These are phyloP conservation scores for Cherax quadricarinatus DNA, from an alignment of 1,140 invertebrate genomes.

Conservation along the genomic window DNA sequence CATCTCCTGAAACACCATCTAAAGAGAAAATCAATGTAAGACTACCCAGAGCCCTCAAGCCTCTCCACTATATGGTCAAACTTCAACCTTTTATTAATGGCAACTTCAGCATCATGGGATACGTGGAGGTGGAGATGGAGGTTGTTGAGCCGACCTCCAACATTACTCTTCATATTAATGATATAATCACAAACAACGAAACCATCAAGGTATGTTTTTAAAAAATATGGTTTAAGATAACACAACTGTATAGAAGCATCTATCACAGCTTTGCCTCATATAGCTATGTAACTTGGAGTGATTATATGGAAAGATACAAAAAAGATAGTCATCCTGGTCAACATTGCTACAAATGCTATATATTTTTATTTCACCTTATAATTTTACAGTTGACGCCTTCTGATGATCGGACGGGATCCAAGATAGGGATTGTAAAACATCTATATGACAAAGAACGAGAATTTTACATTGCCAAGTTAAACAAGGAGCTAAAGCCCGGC, in stretches of 20 bases:
- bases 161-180: background rate
- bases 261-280: too few species aligned
- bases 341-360: too few species aligned
- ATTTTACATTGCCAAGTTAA: constrained; percentile 75
- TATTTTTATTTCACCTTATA: too few species aligned
- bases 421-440: constrained; percentile 35
- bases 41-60: constrained; percentile 51
- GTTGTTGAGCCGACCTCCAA: too few species aligned
- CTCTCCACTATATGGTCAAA: constrained; percentile 82
- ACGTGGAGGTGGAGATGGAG: too few species aligned
- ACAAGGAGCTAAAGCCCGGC: constrained; percentile 81
- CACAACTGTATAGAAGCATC: too few species aligned
- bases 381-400: background rate
- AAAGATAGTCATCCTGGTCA: too few species aligned
- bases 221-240: too few species aligned
- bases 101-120: too few species aligned
- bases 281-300: too few species aligned
- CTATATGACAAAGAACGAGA: constrained; percentile 82
- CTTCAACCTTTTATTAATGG: constrained; percentile 82
- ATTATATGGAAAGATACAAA: too few species aligned
- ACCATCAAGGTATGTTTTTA: constrained; percentile 32
- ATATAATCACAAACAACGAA: constrained; percentile 59
- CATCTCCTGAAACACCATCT: constrained; percentile 78
- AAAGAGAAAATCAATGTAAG: constrained; percentile 71
- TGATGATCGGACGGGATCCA: background rate